Conservation (phyloP, 2,888 invertebrate species). For the Cerastoderma edule region DNA sequence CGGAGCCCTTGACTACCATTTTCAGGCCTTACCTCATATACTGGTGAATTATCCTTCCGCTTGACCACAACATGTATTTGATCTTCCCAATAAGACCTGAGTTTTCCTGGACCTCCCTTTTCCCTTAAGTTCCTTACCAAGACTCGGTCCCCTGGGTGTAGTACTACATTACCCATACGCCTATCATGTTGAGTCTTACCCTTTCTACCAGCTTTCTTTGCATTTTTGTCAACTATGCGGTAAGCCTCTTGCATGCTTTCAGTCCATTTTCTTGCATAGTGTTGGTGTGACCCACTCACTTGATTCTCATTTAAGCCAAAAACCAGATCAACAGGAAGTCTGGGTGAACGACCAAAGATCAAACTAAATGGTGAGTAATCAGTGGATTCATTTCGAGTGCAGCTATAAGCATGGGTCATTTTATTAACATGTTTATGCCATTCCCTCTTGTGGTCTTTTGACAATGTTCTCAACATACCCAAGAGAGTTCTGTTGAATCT, state of each 20-base stretch:
- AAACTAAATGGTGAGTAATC: conserved; percentile 47
- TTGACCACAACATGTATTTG: conserved; percentile 30
- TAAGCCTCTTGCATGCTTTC: conserved; percentile 34
- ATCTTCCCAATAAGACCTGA: conserved; percentile 37
- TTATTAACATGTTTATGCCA: conserved; percentile 54
- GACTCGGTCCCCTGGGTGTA: conserved; percentile 33
- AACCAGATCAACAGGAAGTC: conserved; percentile 38
- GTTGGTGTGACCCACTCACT: neutral
- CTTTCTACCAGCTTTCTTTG: conserved; percentile 15
- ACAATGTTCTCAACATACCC: conserved; percentile 45
- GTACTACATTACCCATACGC: conserved; percentile 14
- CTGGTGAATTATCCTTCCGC: conserved; percentile 28
- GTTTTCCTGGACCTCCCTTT: conserved; percentile 37
- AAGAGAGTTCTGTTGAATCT: conserved; percentile 57
- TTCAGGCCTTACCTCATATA: conserved; percentile 38
- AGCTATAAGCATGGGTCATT: conserved; percentile 59
- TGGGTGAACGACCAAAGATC: conserved; percentile 39
- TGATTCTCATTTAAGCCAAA: conserved; percentile 23
- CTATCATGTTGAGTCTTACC: conserved; percentile 31
- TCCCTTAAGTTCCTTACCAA: conserved; percentile 33
- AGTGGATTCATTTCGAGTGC: conserved; percentile 48
- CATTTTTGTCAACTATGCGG: conserved; percentile 17
- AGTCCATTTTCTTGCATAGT: conserved; percentile 31
- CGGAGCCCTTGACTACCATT: conserved; percentile 22
- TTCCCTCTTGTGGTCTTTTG: conserved; percentile 30